phyloP scores from a whole-genome alignment of 2,888 invertebrate genomes.

The Nyleta sp. region DNA sequence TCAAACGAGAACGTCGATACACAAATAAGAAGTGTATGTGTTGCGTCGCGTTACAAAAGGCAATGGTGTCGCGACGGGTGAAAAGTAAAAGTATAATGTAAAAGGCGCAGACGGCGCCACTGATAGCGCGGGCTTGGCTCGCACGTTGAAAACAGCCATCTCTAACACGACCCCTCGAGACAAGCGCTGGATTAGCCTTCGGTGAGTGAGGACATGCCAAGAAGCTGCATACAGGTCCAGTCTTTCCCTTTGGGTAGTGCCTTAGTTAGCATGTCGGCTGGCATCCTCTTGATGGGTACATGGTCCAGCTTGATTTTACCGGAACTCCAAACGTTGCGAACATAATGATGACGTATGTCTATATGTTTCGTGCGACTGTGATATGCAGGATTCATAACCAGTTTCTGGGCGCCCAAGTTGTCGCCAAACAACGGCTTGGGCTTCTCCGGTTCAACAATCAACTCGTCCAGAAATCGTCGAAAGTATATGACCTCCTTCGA shows the following conservation, averaged over 20 bases:
- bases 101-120: too few species aligned
- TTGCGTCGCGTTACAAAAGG: too few species aligned
- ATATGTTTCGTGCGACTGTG: constrained; percentile 33
- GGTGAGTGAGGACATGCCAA: background rate
- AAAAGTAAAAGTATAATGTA: too few species aligned
- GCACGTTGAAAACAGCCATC: too few species aligned
- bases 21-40: too few species aligned
- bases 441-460: background rate
- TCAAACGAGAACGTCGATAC: too few species aligned
- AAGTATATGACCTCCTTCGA: constrained; percentile 8
- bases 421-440: background rate
- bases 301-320: background rate
- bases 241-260: background rate
- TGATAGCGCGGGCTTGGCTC: too few species aligned
- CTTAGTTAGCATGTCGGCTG: constrained; percentile 32
- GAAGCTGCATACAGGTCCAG: background rate
- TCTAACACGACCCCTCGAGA: background rate
- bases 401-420: constrained; percentile 30
- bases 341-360: constrained; percentile 24
- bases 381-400: constrained; percentile 21
- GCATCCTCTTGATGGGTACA: constrained; percentile 26
- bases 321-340: background rate
- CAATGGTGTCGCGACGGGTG: too few species aligned
- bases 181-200: background rate
- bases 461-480: background rate